phyloP scores from a whole-genome alignment of 2,113 vertebrate genomes.

The Gambusia holbrooki region DNA sequence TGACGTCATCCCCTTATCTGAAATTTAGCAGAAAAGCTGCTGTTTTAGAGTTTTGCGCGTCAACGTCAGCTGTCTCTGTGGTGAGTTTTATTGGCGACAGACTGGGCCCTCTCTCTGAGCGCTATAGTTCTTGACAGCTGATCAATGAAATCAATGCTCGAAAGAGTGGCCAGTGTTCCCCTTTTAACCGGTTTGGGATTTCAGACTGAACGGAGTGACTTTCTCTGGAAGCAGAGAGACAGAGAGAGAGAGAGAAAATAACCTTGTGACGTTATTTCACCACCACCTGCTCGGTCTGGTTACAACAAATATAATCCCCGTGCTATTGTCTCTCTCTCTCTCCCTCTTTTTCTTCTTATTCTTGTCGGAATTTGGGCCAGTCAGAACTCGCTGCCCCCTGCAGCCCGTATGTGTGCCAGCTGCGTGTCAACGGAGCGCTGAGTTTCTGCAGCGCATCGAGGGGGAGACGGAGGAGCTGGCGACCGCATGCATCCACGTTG shows the following conservation, averaged over 20 bases:
- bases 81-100: neutral
- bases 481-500: neutral
- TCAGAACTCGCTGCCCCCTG: neutral
- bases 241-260: too few relatives aligned
- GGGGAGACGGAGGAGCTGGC: slow-evolving; percentile 11
- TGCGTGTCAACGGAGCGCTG: slow-evolving; percentile 15
- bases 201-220: neutral
- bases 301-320: slow-evolving; percentile 18
- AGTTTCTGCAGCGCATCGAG: slow-evolving; percentile 22
- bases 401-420: slow-evolving; percentile 36
- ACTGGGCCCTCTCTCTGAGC: neutral
- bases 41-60: too few relatives aligned
- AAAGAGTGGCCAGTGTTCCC: neutral
- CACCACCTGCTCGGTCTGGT: neutral
- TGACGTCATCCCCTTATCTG: neutral
- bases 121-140: neutral
- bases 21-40: neutral
- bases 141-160: slow-evolving; percentile 1
- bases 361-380: slow-evolving; percentile 29
- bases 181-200: neutral
- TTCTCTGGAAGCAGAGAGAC: neutral
- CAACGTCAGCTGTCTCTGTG: neutral
- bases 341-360: neutral
- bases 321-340: too few relatives aligned
- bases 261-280: neutral